Conservation (phyloP, 2,888 invertebrate species). For the Dolichomitus sp. region DNA sequence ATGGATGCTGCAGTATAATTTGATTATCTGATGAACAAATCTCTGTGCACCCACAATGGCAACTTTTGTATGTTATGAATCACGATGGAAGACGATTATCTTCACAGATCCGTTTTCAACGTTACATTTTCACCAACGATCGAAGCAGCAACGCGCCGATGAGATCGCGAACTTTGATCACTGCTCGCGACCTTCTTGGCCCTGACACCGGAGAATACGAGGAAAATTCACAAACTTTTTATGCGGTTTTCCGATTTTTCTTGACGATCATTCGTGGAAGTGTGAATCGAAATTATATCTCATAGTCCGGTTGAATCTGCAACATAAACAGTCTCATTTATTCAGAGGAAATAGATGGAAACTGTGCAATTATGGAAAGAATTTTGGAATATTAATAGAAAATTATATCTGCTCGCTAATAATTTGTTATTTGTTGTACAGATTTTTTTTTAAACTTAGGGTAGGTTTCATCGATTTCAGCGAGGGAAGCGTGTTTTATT, state of each 20-base stretch:
- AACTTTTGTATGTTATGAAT: slow-evolving; percentile 11
- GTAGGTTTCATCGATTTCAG: too few relatives aligned
- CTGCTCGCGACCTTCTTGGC: slow-evolving; percentile 12
- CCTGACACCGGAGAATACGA: slow-evolving; percentile 26
- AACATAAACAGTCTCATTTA: slow-evolving; percentile 51
- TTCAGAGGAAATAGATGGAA: slow-evolving; percentile 3
- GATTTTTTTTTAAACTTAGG: too few relatives aligned
- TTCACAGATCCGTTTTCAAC: slow-evolving; percentile 28
- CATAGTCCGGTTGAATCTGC: slow-evolving; percentile 48
- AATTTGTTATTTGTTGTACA: too few relatives aligned
- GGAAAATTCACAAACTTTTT: slow-evolving; percentile 32
- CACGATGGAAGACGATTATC: slow-evolving; percentile 20
- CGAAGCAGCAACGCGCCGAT: slow-evolving; percentile 3
- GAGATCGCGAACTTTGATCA: slow-evolving; percentile 47
- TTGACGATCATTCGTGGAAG: slow-evolving; percentile 25
- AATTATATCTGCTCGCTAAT: too few relatives aligned
- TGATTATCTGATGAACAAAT: neutral
- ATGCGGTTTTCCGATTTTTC: slow-evolving; percentile 4
- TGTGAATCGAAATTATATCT: neutral
- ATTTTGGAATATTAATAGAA: neutral
- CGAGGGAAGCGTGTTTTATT: too few relatives aligned
- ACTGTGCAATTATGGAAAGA: neutral
- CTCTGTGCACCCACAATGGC: neutral
- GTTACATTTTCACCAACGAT: slow-evolving; percentile 57
- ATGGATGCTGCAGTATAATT: too few relatives aligned